Percentiles rank a stretch among this genome's conserved stretches.
phyloP scores from a whole-genome alignment of 2,113 vertebrate species.

The Atlantisia rogersi region DNA sequence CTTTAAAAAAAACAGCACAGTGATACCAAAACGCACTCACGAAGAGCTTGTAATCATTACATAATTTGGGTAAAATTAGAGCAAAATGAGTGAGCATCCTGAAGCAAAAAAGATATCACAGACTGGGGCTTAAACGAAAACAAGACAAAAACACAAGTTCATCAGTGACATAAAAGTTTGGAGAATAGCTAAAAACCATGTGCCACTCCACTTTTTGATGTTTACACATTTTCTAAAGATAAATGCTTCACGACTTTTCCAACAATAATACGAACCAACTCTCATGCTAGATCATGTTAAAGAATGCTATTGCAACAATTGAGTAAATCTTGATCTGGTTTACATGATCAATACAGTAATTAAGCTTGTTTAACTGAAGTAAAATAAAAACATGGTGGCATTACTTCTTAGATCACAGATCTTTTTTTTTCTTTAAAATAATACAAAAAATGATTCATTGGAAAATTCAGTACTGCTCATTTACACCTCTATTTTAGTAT shows the following conservation, averaged over 20 bases:
- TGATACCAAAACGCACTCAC: not conserved
- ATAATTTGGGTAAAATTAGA: not conserved
- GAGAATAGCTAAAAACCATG: not conserved
- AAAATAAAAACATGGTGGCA: not conserved
- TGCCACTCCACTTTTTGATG: not conserved
- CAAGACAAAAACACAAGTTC: not conserved
- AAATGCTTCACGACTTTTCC: not conserved
- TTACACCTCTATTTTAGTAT: not conserved
- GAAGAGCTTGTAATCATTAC: not conserved
- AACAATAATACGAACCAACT: not conserved
- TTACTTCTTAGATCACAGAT: not conserved
- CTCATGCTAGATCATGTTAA: not conserved
- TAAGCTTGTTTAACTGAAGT: not conserved
- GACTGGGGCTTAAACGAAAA: not conserved
- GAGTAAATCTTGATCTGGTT: not conserved
- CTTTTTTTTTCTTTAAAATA: not conserved
- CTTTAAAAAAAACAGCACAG: not conserved
- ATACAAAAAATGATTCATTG: not conserved
- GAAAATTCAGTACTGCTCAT: not conserved
- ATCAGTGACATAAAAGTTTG: not conserved
- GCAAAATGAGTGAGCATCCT: not conserved
- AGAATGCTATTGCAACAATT: not conserved
- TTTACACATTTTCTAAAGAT: not conserved
- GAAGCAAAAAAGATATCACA: accelerated
- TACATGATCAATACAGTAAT: not conserved